These are phyloP conservation scores for Martes martes DNA, from an alignment of 2,113 vertebrate species.

Conservation along the genomic window DNA sequence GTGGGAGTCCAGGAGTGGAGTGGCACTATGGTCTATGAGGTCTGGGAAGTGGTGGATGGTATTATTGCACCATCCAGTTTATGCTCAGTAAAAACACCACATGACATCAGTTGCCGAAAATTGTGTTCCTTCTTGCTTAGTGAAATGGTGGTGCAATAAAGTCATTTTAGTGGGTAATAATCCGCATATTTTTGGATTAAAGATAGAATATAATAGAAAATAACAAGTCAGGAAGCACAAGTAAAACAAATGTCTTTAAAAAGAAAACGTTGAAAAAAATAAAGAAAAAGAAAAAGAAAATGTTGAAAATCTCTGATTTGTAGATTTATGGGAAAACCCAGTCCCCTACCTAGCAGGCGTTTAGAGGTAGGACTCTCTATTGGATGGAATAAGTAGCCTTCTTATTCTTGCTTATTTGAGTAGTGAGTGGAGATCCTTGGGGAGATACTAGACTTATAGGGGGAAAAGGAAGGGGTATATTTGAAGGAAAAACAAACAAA, in stretches of 20 bases:
- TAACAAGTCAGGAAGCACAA: not conserved
- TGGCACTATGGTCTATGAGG: accelerated
- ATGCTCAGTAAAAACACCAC: not conserved
- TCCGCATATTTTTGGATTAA: not conserved
- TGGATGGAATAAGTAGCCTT: not conserved
- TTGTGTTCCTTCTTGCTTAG: accelerated
- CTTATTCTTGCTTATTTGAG: not conserved
- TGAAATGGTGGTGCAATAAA: not conserved
- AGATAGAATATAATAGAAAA: not conserved
- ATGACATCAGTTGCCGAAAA: not conserved
- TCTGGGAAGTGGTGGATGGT: not conserved
- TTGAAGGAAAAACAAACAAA: not conserved
- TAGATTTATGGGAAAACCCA: not conserved
- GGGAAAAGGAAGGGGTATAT: not conserved
- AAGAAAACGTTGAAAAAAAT: not conserved
- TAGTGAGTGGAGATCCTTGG: not conserved
- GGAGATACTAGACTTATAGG: not conserved
- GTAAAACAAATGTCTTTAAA: not conserved
- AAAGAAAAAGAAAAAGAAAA: not conserved
- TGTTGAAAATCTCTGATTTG: not conserved
- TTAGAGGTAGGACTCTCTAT: not conserved
- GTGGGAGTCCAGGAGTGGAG: not conserved
- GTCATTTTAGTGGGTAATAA: not conserved
- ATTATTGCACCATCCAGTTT: not conserved
- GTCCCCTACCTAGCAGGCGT: not conserved